Evolutionary conservation across 2,888 invertebrate genomes (phyloP).

Genomic region (Temnothorax unifasciatus): DNA sequence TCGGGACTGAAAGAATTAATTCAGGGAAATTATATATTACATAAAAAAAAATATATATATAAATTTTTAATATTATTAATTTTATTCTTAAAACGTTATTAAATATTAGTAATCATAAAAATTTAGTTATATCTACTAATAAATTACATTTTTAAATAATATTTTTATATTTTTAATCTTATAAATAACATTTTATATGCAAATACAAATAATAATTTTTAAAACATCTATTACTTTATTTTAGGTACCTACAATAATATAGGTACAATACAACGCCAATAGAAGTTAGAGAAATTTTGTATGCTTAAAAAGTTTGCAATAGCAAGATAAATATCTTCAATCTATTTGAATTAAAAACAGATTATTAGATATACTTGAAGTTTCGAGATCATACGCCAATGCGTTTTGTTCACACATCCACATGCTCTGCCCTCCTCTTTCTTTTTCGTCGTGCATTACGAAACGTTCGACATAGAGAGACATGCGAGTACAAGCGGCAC

Average conservation of each 20-base stretch:
- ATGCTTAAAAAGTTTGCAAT: neutral
- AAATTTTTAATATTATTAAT: neutral
- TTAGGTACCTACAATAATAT: neutral
- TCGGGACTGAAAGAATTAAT: neutral
- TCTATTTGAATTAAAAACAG: neutral
- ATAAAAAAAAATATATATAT: neutral
- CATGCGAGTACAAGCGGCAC: constrained; percentile 78
- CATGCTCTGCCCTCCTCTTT: constrained; percentile 31
- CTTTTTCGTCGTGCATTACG: constrained; percentile 33
- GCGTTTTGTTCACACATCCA: constrained; percentile 42
- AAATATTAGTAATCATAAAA: neutral
- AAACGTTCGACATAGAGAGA: constrained; percentile 62
- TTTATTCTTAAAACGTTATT: neutral
- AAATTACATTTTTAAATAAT: neutral
- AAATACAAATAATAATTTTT: neutral
- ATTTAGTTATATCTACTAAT: neutral
- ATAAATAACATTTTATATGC: neutral
- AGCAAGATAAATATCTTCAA: neutral
- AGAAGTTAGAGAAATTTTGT: neutral
- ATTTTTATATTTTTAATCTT: neutral
- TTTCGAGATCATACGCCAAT: constrained; percentile 33
- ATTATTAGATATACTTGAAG: neutral
- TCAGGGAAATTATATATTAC: neutral
- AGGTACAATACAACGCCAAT: neutral
- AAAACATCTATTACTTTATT: neutral